phyloP scores from a whole-genome alignment of 2,888 invertebrate species.

The Nephrotoma guestfalica region DNA sequence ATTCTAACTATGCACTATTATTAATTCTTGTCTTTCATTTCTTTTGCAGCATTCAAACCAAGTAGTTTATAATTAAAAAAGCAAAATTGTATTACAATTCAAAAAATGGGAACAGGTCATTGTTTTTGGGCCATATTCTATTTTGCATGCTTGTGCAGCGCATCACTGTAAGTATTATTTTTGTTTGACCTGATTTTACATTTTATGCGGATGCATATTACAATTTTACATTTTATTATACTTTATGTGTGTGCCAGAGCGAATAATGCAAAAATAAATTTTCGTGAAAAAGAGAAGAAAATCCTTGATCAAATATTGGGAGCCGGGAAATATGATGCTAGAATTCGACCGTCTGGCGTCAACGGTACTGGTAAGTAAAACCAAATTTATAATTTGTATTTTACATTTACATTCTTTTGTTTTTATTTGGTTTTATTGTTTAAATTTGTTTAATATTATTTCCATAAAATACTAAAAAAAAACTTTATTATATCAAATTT shows the following conservation, averaged over 20 bases:
- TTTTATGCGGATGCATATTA: background rate
- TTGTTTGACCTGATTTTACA: background rate
- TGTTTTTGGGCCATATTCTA: conserved; percentile 33
- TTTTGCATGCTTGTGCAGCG: conserved; percentile 34
- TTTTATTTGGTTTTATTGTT: background rate
- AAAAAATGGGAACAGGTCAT: conserved; percentile 32
- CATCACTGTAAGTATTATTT: conserved; percentile 31
- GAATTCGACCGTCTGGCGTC: conserved; percentile 84
- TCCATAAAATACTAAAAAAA: background rate
- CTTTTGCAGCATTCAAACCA: background rate
- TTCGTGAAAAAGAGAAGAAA: conserved; percentile 87
- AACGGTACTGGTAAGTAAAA: conserved; percentile 76
- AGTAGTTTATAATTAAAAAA: background rate
- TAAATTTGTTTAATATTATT: background rate
- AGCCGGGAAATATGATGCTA: conserved; percentile 79
- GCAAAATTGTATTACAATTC: background rate
- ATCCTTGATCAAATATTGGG: conserved; percentile 87
- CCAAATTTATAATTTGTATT: background rate
- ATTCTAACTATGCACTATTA: background rate
- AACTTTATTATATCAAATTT: background rate
- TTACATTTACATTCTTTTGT: background rate
- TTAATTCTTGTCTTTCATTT: background rate
- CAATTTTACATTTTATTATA: conserved; percentile 2
- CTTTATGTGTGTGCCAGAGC: conserved; percentile 37
- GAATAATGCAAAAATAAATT: conserved; percentile 71